Conservation (phyloP, 1,140 invertebrate species). For the Leptonema lineaticorne region DNA sequence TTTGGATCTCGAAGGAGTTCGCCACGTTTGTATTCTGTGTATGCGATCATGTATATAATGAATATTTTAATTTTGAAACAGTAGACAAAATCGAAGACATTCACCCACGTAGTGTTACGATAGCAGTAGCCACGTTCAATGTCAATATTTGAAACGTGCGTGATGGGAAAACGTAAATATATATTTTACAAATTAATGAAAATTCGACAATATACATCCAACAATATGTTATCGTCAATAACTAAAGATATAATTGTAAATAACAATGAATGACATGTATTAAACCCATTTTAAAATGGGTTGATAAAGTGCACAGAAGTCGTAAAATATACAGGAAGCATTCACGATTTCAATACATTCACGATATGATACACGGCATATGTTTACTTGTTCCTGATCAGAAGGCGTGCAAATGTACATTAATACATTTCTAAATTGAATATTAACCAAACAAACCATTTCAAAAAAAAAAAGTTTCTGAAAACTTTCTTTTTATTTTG, state of each 20-base stretch:
- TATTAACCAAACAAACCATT: not conserved
- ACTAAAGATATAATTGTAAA: too few species aligned
- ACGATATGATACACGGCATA: not conserved
- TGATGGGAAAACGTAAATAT: not conserved
- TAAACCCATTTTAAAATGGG: too few species aligned
- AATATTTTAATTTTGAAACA: not conserved
- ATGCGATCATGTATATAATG: not conserved
- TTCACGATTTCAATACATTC: not conserved
- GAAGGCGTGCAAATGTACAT: slow-evolving; percentile 8
- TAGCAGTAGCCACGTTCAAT: not conserved
- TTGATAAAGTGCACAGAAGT: not conserved
- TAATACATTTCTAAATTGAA: not conserved
- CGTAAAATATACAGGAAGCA: slow-evolving; percentile 12
- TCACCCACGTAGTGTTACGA: not conserved
- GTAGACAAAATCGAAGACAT: too few species aligned
- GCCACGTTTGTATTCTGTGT: too few species aligned
- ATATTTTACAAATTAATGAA: too few species aligned
- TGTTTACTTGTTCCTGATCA: slow-evolving; percentile 11
- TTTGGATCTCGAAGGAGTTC: too few species aligned
- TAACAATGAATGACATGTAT: too few species aligned
- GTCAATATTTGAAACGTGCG: not conserved
- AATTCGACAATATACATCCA: too few species aligned
- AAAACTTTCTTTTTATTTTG: too few species aligned
- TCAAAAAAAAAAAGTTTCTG: not conserved
- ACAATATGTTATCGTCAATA: too few species aligned